Evolutionary conservation across 2,797 vertebrate species (phyloP).

Genomic region (Trachops cirrhosus): DNA sequence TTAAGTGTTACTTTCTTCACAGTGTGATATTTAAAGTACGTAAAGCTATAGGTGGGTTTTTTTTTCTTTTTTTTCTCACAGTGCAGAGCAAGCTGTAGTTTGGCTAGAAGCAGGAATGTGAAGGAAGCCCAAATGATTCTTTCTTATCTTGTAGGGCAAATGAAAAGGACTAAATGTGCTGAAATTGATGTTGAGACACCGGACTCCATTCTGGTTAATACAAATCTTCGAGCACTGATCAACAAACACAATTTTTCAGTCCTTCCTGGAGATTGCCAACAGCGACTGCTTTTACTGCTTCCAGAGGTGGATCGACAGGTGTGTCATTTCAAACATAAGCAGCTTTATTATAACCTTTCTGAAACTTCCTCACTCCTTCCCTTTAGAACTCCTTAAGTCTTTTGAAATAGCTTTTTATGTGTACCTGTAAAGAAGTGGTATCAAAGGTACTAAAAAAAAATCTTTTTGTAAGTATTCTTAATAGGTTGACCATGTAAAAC

Average conservation of each 20-base stretch:
- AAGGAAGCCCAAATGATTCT: neutral
- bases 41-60: neutral
- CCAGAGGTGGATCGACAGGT: constrained; percentile 97
- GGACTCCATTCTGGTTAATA: constrained; percentile 98
- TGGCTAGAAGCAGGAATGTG: neutral
- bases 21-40: neutral
- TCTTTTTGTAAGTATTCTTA: neutral
- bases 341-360: neutral
- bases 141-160: constrained; percentile 87
- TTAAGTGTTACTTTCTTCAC: neutral
- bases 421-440: neutral
- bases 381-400: constrained; percentile 5
- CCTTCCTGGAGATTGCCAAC: constrained; percentile 92
- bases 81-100: neutral
- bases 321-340: neutral
- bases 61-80: neutral
- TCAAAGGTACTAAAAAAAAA: neutral
- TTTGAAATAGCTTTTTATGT: neutral
- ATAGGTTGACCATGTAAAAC: neutral
- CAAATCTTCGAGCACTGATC: constrained; percentile 96
- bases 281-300: constrained; percentile 92
- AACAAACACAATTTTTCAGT: constrained; percentile 97
- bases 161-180: constrained; percentile 92
- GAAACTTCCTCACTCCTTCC: neutral
- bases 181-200: constrained; percentile 98